Base-by-base conservation (phyloP, 2,113 vertebrate genomes). In the Globicephala melas region DNA sequence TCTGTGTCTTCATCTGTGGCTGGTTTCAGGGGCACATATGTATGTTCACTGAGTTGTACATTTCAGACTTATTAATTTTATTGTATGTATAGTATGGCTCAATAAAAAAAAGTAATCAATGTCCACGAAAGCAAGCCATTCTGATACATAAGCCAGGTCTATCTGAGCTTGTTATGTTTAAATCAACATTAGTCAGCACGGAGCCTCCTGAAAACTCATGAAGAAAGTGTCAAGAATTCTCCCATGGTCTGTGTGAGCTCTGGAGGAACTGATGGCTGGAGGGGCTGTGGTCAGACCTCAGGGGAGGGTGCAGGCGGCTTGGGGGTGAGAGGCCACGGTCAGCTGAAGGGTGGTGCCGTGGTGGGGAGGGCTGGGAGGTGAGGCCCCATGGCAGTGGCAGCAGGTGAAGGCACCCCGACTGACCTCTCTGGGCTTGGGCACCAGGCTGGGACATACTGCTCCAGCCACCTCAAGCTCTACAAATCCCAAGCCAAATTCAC, bases 21-120 rank as follows among this genome's bases (percentile, higher is more conserved):
- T 25, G 7, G 50, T 26, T 67, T 86, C 14, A 38, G 65, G 55
- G 28, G 47, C 33, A 47, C 0, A 3, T 0, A 25, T 2, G 3
- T 44, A 70, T 4, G n/a, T 31, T 70, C 53, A 71, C 9, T 36
- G 25, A 80, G 47, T 41, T 53, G 50, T 12, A 38, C 6, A 21
- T 15, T 76, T 71, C 28, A 67, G 60, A 79, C 63, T 55, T 65
- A 41, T 50, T 71, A 41, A 63, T 47, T 82, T 92, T 82, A 44
- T 18, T 55, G 53, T 84, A 70, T n/a, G 33, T 79, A 50, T 21
- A 9, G 79, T 36, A 82, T 3, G 11, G 53, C 26, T 94, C 38
- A 82, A 41, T 20, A 8, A 36, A 71, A 47, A 81, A 71, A 36
- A 4, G 36, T 38, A 36, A 25, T 14, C 85, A 15, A 31, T 68